Conservation (phyloP, 30 jellyfish, hydroid and myxozoan genomes). For the Sanderia malayensis region DNA sequence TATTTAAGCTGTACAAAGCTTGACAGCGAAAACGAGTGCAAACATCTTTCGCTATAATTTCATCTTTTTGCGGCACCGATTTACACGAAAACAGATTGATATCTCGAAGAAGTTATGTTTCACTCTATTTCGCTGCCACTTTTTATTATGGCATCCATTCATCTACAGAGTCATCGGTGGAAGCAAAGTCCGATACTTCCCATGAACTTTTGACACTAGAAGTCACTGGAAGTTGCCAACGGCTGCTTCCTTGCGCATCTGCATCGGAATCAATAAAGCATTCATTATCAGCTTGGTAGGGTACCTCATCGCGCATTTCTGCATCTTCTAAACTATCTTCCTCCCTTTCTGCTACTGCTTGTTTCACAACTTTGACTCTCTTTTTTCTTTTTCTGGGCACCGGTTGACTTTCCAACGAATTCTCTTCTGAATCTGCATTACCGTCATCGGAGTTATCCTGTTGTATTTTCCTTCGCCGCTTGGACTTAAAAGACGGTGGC, state of each 20-base stretch:
- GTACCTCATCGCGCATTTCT: conserved; percentile 10
- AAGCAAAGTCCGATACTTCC: conserved; percentile 20
- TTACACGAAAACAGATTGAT: conserved; percentile 10
- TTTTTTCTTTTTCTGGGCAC: conserved; percentile 12
- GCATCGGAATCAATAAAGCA: conserved; percentile 12
- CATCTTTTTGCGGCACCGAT: conserved; percentile 9
- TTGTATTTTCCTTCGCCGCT: conserved; percentile 15
- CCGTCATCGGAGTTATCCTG: conserved; percentile 12
- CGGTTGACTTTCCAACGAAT: conserved; percentile 12
- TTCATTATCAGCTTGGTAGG: conserved; percentile 15
- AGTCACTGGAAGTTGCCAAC: conserved; percentile 19
- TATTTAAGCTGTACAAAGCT: conserved; percentile 12
- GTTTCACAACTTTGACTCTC: conserved; percentile 10
- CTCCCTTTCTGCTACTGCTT: conserved; percentile 13
- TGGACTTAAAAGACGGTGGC: conserved; percentile 40
- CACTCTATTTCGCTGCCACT: conserved; percentile 9
- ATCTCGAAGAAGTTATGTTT: conserved; percentile 4
- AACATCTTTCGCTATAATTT: conserved; percentile 3
- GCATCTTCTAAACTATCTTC: conserved; percentile 13
- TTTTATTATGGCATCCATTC: conserved; percentile 13
- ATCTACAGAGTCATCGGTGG: conserved; percentile 21
- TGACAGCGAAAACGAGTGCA: conserved; percentile 6
- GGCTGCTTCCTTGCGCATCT: conserved; percentile 15
- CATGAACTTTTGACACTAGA: conserved; percentile 14
- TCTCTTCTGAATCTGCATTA: conserved; percentile 13